These are phyloP conservation scores for Microtus richardsoni DNA, from an alignment of 2,113 vertebrate species.

Conservation along the genomic window DNA sequence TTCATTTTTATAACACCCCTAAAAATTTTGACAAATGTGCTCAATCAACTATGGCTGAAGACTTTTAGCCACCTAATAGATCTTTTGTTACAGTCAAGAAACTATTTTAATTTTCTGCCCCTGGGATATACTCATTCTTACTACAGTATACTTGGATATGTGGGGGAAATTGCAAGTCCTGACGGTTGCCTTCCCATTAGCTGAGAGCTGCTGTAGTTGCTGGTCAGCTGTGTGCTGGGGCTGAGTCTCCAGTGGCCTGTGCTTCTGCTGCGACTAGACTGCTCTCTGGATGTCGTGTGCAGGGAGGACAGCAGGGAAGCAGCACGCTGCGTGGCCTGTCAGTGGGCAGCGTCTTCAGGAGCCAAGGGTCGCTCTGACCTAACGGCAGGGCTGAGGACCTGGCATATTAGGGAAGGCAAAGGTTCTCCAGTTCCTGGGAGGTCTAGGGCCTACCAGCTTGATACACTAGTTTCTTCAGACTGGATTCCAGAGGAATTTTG, in stretches of 20 bases:
- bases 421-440: background rate
- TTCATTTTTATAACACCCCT: slow-evolving; percentile 16
- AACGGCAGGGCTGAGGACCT: background rate
- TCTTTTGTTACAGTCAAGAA: background rate
- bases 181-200: background rate
- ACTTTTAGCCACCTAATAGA: background rate
- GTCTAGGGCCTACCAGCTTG: background rate
- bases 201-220: background rate
- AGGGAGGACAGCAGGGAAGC: background rate
- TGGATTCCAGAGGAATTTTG: slow-evolving; percentile 38
- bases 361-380: background rate
- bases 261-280: background rate
- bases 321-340: background rate
- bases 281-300: background rate
- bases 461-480: background rate
- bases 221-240: background rate
- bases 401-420: background rate
- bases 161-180: background rate
- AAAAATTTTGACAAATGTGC: slow-evolving; percentile 5
- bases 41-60: background rate
- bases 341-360: background rate
- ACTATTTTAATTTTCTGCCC: background rate
- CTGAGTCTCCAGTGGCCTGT: background rate
- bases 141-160: background rate
- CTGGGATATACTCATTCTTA: background rate